Evolutionary conservation across 2,797 vertebrate species (phyloP).

Genomic region (Trichosurus vulpecula): DNA sequence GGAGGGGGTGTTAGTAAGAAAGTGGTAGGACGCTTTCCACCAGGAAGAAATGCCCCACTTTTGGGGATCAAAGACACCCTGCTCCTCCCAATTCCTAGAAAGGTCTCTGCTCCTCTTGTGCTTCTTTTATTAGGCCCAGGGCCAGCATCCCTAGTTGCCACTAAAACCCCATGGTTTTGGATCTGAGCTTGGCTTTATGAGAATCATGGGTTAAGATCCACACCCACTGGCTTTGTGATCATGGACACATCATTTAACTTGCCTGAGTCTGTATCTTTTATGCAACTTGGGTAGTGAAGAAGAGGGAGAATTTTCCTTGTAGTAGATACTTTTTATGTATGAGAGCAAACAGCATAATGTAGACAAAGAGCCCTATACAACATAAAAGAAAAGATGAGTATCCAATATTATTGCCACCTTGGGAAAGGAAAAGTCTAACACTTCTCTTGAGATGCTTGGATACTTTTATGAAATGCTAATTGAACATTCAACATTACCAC

Average conservation of each 20-base stretch:
- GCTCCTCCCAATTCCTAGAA: not conserved
- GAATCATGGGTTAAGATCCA: not conserved
- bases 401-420: not conserved
- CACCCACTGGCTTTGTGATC: not conserved
- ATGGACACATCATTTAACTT: not conserved
- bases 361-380: not conserved
- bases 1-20: not conserved
- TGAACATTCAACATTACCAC: not conserved
- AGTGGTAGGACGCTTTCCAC: not conserved
- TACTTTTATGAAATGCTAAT: not conserved
- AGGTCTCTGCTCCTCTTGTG: not conserved
- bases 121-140: not conserved
- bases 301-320: not conserved
- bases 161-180: not conserved
- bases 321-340: not conserved
- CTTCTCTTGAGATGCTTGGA: not conserved
- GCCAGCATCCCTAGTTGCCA: not conserved
- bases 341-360: not conserved
- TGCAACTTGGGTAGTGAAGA: not conserved
- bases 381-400: not conserved
- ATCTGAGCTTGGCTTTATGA: not conserved
- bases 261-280: not conserved
- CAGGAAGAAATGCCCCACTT: not conserved
- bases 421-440: not conserved
- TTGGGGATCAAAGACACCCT: not conserved